Conservation (phyloP, 2,113 vertebrate genomes). For the Platichthys stellatus region DNA sequence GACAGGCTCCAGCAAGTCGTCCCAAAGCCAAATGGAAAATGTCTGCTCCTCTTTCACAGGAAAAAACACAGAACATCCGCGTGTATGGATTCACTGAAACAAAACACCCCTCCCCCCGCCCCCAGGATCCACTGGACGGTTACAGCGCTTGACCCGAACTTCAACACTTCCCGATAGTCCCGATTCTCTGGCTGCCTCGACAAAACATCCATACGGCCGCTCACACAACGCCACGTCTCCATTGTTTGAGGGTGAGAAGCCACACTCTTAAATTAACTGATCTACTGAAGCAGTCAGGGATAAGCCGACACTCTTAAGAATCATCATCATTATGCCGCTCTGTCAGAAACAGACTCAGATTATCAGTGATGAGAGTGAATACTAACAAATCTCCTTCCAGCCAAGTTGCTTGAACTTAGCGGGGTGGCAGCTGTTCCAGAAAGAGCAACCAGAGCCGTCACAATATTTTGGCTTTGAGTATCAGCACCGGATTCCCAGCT, state of each 20-base stretch:
- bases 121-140: conserved; percentile 17
- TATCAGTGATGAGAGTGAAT: conserved; percentile 76
- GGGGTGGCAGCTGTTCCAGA: conserved; percentile 73
- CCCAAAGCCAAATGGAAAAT: conserved; percentile 28
- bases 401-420: conserved; percentile 62
- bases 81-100: conserved; percentile 37
- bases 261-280: conserved; percentile 77
- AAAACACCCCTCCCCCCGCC: conserved; percentile 8
- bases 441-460: conserved; percentile 65
- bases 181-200: conserved; percentile 24
- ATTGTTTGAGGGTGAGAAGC: conserved; percentile 65
- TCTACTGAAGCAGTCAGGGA: conserved; percentile 75
- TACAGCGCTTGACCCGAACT: conserved; percentile 49
- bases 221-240: conserved; percentile 17
- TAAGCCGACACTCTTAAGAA: conserved; percentile 75
- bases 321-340: conserved; percentile 75
- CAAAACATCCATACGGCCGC: conserved; percentile 54
- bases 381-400: conserved; percentile 71
- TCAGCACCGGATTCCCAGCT: conserved; percentile 44
- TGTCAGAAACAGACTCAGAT: conserved; percentile 78
- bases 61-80: background rate
- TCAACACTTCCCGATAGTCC: conserved; percentile 25
- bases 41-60: conserved; percentile 31
- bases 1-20: conserved; percentile 21
- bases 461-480: conserved; percentile 45